phyloP scores from a whole-genome alignment of 2,888 invertebrate genomes.

The Tetranychus piercei region DNA sequence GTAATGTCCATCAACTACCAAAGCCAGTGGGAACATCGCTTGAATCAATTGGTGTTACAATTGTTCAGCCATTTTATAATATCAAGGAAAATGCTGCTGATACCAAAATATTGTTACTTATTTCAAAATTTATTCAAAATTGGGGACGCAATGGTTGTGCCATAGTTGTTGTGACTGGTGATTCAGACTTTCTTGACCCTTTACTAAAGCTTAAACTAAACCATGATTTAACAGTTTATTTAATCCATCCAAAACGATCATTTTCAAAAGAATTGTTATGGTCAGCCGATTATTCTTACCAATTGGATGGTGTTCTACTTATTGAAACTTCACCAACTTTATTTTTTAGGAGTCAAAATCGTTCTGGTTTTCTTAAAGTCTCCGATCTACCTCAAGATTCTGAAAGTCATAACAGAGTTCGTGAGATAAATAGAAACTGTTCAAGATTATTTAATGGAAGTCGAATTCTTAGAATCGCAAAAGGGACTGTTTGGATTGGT shows the following conservation, averaged over 20 bases:
- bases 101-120: not conserved
- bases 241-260: not conserved
- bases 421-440: not conserved
- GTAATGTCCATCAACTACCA: not conserved
- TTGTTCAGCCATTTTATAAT: not conserved
- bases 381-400: not conserved
- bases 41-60: not conserved
- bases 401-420: not conserved
- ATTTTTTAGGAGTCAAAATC: not conserved
- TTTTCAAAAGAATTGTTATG: not conserved
- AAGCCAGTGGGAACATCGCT: not conserved
- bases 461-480: not conserved
- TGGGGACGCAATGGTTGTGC: not conserved
- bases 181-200: not conserved
- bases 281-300: not conserved
- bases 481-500: not conserved
- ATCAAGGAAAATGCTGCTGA: not conserved
- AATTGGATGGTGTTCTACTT: not conserved
- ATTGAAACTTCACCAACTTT: not conserved
- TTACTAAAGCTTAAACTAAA: not conserved
- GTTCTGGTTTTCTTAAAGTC: not conserved
- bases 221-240: not conserved
- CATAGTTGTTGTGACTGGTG: not conserved
- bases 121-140: not conserved
- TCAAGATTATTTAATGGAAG: not conserved